These are phyloP conservation scores for Centropristis striata DNA, from an alignment of 2,113 vertebrate genomes.

Conservation along the genomic window DNA sequence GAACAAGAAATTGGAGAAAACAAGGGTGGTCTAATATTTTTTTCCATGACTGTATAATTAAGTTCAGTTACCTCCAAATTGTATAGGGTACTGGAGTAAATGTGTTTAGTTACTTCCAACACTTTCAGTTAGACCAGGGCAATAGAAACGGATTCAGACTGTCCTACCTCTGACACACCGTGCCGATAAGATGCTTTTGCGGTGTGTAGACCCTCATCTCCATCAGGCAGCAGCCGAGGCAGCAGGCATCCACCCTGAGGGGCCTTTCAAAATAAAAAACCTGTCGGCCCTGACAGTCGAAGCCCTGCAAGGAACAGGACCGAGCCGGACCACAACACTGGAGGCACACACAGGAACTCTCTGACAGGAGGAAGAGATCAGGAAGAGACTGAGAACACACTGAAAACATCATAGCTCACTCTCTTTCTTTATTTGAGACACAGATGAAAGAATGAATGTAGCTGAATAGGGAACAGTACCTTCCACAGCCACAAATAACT, in stretches of 20 bases:
- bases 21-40: no score
- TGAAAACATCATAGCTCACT: background rate
- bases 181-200: slow-evolving; percentile 77
- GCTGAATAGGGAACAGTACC: slow-evolving; percentile 65
- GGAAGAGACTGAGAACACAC: background rate
- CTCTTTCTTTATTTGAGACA: background rate
- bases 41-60: no score
- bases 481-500: slow-evolving; percentile 84
- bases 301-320: slow-evolving; percentile 81
- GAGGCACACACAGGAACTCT: slow-evolving; percentile 83
- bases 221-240: slow-evolving; percentile 85
- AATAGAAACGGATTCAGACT: background rate
- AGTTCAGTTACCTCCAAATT: background rate
- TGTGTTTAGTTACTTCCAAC: background rate
- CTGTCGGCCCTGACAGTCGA: slow-evolving; percentile 70
- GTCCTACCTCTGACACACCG: slow-evolving; percentile 79
- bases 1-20: no score
- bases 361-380: slow-evolving; percentile 59
- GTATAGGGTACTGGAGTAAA: background rate
- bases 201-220: slow-evolving; percentile 83
- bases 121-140: background rate
- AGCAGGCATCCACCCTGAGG: slow-evolving; percentile 79
- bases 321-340: slow-evolving; percentile 85
- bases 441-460: background rate
- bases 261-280: slow-evolving; percentile 83